phyloP scores from a whole-genome alignment of 2,888 invertebrate genomes.

The Eubasilissa splendida region DNA sequence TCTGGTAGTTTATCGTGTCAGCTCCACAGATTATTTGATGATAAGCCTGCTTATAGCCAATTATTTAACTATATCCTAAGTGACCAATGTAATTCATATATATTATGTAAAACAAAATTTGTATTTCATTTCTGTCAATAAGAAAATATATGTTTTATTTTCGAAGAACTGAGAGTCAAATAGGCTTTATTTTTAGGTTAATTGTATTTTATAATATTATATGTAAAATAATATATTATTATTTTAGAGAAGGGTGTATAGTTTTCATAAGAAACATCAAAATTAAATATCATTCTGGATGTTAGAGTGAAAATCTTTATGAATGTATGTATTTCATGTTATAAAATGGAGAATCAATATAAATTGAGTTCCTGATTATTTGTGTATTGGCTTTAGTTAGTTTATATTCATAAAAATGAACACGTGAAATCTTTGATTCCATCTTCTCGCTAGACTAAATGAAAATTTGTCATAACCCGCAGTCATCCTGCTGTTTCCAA shows the following conservation, averaged over 20 bases:
- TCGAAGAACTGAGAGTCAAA: conserved; percentile 12
- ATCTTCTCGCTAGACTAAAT: too few species aligned
- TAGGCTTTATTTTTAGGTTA: conserved; percentile 15
- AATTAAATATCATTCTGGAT: neutral
- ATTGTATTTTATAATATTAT: conserved; percentile 7
- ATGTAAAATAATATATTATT: conserved; percentile 24
- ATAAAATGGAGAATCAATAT: neutral
- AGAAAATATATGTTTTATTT: conserved; percentile 12
- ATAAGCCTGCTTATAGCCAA: too few species aligned
- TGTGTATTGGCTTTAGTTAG: too few species aligned
- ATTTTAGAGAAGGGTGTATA: conserved; percentile 12
- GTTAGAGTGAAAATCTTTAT: conserved; percentile 10
- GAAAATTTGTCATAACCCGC: too few species aligned
- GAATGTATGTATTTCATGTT: conserved; percentile 1
- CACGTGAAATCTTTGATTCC: too few species aligned
- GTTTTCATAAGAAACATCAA: conserved; percentile 13
- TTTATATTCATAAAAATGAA: too few species aligned
- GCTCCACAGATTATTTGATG: too few species aligned
- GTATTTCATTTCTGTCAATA: conserved; percentile 11
- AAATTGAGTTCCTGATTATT: neutral
- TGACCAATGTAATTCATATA: neutral
- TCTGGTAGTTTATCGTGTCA: too few species aligned
- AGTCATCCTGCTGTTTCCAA: too few species aligned
- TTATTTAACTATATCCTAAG: neutral
- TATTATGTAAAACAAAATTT: neutral